Evolutionary conservation across 2,797 vertebrate genomes (phyloP), one percentile per base, ranked within the genome.

Genomic region (Decapterus maruadsi): DNA sequence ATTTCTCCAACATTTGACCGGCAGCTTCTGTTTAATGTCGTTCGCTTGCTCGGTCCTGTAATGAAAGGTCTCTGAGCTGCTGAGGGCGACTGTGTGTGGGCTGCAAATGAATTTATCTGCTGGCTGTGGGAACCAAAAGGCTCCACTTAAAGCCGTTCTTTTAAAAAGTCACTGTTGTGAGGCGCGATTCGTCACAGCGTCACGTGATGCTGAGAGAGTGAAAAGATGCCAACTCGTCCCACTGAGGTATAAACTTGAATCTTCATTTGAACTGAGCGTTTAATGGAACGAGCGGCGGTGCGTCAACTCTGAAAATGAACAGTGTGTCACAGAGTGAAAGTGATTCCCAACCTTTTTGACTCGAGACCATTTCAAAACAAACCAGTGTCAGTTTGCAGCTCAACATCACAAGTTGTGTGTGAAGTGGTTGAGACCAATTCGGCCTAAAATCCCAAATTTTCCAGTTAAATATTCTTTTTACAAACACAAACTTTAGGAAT

Each of bases 91-190:
- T 40, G 38, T 40, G n/a, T 19, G 40, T 42, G 36, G 64, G 51
- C 68, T 75, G 68, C 50, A 48, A 45, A 60, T 57, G 16, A 68
- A 48, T 36, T 62, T 14, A 70, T 45, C 58, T 70, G 62, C 34
- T 29, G 26, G 42, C 50, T 51, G 50, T 45, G 61, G 73, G 63
- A 75, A 87, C 42, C 26, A 2, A 75, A 77, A 76, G 26, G 54
- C 69, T 80, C 34, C 5, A 50, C 62, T 74, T 53, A 34, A 80
- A 56, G 67, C 70, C 76, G 5, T 6, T 34, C 62, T 62, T 69
- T 72, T 75, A 53, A 81, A 76, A 81, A 26, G 46, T 72, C 16
- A 46, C 10, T 6, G 42, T 56, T 78, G 8, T 61, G 26, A 57
- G 42, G 16, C 19, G 16, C 8, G 8, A 5, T 43, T 67, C 20